Percentiles rank a stretch among this genome's conserved stretches.
phyloP scores from a whole-genome alignment of 2,113 vertebrate genomes.

The Festucalex cinctus region DNA sequence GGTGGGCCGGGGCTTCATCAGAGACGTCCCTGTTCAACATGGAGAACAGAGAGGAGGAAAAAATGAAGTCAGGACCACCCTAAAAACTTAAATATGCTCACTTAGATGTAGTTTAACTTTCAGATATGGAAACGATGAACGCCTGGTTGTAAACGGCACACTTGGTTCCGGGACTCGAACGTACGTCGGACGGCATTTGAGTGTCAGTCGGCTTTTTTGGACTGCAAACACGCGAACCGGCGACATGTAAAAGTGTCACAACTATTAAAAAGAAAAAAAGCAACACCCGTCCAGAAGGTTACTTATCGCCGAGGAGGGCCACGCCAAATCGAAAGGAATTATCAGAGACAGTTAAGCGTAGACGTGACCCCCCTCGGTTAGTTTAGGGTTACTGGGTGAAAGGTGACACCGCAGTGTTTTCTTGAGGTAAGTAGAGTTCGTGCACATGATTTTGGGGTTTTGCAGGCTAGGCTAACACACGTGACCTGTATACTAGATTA shows the following conservation, averaged over 20 bases:
- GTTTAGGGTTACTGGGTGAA: slow-evolving; percentile 50
- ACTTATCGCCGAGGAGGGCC: background rate
- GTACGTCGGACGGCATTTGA: background rate
- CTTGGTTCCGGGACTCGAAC: background rate
- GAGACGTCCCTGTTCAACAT: slow-evolving; percentile 54
- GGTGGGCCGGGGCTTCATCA: slow-evolving; percentile 41
- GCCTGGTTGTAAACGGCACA: background rate
- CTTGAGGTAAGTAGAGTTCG: slow-evolving; percentile 52
- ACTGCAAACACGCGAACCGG: slow-evolving; percentile 12
- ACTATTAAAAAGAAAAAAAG: slow-evolving; percentile 4
- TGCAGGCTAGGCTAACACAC: background rate
- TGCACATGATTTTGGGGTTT: background rate
- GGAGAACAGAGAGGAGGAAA: slow-evolving; percentile 48
- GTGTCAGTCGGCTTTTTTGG: background rate
- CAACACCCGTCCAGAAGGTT: background rate
- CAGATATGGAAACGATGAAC: background rate
- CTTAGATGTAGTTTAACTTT: background rate
- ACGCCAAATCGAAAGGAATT: background rate
- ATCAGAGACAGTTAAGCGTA: background rate
- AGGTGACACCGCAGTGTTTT: slow-evolving; percentile 39
- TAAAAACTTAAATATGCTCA: background rate
- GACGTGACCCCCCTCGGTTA: background rate
- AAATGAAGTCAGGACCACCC: slow-evolving; percentile 28
- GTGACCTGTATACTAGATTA: too few species aligned
- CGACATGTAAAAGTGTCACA: slow-evolving; percentile 17